These are phyloP conservation scores for Stictonetta naevosa DNA, from an alignment of 2,113 vertebrate genomes.

Conservation along the genomic window DNA sequence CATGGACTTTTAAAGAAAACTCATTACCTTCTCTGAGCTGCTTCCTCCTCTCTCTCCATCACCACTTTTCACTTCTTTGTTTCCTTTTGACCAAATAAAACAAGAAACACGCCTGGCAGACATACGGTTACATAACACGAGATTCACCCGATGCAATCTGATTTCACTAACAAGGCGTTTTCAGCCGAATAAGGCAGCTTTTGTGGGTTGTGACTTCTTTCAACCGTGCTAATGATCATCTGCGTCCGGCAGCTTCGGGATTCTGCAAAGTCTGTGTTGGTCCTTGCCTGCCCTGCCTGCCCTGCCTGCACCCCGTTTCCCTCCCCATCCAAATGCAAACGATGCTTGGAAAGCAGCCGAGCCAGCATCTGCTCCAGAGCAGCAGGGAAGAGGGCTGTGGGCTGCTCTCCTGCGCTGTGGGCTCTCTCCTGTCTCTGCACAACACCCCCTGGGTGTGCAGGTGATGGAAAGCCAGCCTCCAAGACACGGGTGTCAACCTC, in stretches of 20 bases:
- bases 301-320: background rate
- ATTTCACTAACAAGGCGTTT: background rate
- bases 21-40: background rate
- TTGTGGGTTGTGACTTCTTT: background rate
- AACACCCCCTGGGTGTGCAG: background rate
- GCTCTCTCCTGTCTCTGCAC: background rate
- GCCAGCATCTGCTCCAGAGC: no score
- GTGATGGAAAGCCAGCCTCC: background rate
- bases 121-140: background rate
- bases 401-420: background rate
- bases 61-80: background rate
- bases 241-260: rapidly evolving
- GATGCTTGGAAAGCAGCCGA: no score
- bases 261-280: background rate
- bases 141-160: background rate
- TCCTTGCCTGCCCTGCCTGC: background rate
- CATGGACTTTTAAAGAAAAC: background rate
- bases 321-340: background rate
- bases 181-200: background rate
- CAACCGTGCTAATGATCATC: background rate
- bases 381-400: no score
- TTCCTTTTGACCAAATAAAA: conserved; percentile 18
- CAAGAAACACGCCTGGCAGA: background rate
- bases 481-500: background rate
- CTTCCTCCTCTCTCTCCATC: background rate